Conservation (phyloP, 1,140 invertebrate genomes). For the Samia ricini region DNA sequence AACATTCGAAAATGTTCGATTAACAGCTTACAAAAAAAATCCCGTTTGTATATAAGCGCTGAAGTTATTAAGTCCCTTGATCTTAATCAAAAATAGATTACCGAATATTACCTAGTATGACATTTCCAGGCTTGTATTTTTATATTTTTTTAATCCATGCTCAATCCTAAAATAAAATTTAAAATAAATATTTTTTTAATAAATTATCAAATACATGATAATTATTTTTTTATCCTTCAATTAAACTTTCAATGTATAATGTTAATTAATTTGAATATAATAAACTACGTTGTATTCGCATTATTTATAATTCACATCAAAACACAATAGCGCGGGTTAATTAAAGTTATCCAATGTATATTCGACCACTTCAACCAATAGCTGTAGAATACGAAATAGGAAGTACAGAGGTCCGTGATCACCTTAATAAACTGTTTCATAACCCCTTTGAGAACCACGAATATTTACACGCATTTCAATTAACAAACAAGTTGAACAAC, state of each 20-base stretch:
- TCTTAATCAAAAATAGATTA: too few relatives aligned
- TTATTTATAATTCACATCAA: neutral
- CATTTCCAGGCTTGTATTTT: too few relatives aligned
- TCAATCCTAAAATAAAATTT: too few relatives aligned
- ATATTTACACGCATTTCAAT: constrained; percentile 68
- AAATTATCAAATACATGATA: too few relatives aligned
- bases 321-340: neutral
- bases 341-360: neutral
- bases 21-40: too few relatives aligned
- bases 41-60: too few relatives aligned
- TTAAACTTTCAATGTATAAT: neutral
- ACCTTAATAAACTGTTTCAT: constrained; percentile 36
- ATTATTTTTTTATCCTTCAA: too few relatives aligned
- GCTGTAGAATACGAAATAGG: constrained; percentile 3
- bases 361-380: neutral
- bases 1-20: too few relatives aligned
- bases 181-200: too few relatives aligned
- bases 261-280: neutral
- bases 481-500: constrained; percentile 53
- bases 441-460: constrained; percentile 42
- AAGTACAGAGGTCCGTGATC: neutral
- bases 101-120: too few relatives aligned
- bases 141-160: too few relatives aligned
- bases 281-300: neutral
- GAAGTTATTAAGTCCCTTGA: too few relatives aligned